These are phyloP conservation scores for Psilopsiagon aurifrons DNA, from an alignment of 2,113 vertebrate genomes.

Conservation along the genomic window DNA sequence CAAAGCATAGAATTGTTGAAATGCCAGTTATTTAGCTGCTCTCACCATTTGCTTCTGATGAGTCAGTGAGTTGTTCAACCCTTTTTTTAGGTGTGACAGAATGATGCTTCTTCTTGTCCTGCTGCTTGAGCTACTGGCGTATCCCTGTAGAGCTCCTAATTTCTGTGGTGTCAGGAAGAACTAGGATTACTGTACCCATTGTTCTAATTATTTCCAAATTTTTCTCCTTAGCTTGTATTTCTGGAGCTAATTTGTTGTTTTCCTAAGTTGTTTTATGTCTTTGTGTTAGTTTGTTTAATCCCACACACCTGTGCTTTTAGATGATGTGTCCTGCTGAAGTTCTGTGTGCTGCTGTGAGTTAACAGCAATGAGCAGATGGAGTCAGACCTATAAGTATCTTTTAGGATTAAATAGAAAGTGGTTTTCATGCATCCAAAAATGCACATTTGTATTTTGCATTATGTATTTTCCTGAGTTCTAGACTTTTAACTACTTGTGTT, in stretches of 20 bases:
- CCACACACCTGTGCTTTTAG: background rate
- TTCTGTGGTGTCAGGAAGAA: background rate
- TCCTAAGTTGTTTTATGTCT: background rate
- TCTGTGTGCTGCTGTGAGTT: background rate
- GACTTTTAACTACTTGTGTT: background rate
- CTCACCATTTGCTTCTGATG: background rate
- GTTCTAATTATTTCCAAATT: background rate
- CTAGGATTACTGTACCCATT: background rate
- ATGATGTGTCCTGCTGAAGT: rapidly evolving
- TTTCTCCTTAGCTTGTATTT: background rate
- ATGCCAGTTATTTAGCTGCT: background rate
- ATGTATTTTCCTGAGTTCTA: background rate
- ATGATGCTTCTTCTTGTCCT: background rate
- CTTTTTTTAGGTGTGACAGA: background rate
- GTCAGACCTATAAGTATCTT: background rate
- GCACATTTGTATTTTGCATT: background rate
- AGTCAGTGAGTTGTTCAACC: background rate
- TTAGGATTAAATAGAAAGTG: background rate
- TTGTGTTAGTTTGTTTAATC: background rate
- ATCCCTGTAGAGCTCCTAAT: background rate
- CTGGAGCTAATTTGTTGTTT: background rate
- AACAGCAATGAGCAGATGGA: background rate
- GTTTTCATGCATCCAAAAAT: background rate
- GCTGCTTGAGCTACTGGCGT: background rate
- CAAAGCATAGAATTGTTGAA: background rate